Base-by-base conservation (phyloP, 2,797 vertebrate species). In the Sebastes taczanowskii region DNA sequence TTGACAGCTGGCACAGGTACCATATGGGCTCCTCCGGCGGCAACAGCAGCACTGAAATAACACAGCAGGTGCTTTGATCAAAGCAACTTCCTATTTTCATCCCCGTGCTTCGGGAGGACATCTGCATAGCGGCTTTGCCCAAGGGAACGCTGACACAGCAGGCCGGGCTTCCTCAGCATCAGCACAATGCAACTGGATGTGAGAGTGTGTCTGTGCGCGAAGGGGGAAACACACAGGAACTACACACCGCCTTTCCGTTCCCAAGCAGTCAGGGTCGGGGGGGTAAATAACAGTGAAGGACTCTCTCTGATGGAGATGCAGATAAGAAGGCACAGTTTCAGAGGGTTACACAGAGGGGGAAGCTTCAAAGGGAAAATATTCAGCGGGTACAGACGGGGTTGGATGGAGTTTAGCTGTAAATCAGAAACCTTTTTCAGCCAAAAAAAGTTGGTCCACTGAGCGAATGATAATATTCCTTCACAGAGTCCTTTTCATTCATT, bases 81-180 rank as follows among this genome's bases (percentile, higher is more conserved):
- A 91, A 92, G 87, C 66, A 60, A 69, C 82, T 81, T 91, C 88
- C 84, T 88, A 87, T 92, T 93, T 91, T 88, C 88, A 91, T 90
- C 89, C 9, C 73, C 80, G 13, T 61, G 87, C 91, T 92, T 87
- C 62, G 5, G 11, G 85, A 93, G 90, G 83, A 93, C 91, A 92
- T 93, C 88, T 93, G 91, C 91, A 92, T 90, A 85, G 91, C 84
- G 16, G 85, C 86, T 87, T 85, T 78, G 88, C 93, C 86, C 90
- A 77, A 32, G 92, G 93, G 91, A 94, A 83, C 34, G 91, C 93
- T 94, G 93, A 94, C 91, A 84, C 91, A 91, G 91, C 89, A 84
- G 89, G 89, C 83, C 8, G 22, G 61, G 89, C 91, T 91, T 92
- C 86, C 80, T 86, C 73, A 8, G 88, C 87, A 88, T 91, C 86